Percentiles rank a stretch among this genome's conserved stretches.
Evolutionary conservation across 2,113 vertebrate genomes (phyloP).

Genomic region (Nothoprocta perdicaria): DNA sequence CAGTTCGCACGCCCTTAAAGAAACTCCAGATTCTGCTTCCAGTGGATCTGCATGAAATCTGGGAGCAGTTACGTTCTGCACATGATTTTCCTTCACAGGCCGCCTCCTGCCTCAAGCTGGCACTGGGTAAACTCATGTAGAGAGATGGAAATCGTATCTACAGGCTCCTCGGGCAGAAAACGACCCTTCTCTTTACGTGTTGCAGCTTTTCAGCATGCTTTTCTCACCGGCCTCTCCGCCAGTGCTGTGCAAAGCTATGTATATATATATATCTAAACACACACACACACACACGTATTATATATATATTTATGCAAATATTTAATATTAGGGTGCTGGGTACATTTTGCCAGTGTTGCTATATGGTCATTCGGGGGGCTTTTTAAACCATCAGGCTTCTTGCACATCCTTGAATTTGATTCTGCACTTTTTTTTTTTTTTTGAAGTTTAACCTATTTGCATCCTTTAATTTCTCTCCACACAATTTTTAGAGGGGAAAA

Average conservation of each 20-base stretch:
- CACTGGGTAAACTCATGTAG: background rate
- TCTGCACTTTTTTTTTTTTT: background rate
- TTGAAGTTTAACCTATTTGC: background rate
- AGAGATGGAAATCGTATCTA: background rate
- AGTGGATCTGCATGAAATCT: background rate
- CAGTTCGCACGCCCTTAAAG: background rate
- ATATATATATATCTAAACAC: no score
- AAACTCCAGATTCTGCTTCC: background rate
- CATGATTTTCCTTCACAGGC: background rate
- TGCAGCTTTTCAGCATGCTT: background rate
- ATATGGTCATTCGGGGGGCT: background rate
- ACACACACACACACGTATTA: no score
- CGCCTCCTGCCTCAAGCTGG: no score
- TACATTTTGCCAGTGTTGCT: background rate
- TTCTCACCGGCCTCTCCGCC: rapidly evolving
- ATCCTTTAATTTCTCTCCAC: no score
- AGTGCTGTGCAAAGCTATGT: no score
- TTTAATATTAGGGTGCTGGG: background rate
- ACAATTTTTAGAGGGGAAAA: background rate
- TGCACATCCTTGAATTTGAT: background rate
- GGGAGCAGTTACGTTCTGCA: background rate
- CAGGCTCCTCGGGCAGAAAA: background rate
- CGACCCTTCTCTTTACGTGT: background rate
- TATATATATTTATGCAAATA: no score
- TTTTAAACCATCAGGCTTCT: background rate